A percentile compares a stretch with the other conserved stretches of the same genome.
Evolutionary conservation across 2,113 vertebrate genomes (phyloP).

Genomic region (Micronycteris hirsuta): DNA sequence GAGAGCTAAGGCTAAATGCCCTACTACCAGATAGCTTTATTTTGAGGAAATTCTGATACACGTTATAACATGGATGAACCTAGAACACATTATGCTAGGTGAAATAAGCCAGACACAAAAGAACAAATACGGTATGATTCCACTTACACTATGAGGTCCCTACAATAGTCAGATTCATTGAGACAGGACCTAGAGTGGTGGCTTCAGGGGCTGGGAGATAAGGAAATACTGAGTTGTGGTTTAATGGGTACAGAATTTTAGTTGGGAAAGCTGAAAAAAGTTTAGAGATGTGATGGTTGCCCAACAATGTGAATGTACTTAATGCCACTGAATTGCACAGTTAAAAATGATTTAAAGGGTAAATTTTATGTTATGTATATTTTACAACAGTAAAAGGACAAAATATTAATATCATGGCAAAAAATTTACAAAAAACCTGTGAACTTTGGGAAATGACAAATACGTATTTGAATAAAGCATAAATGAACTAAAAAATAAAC

Average conservation of each 20-base stretch:
- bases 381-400: background rate
- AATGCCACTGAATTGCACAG: background rate
- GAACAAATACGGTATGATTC: background rate
- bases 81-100: background rate
- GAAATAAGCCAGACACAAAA: background rate
- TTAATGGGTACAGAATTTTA: background rate
- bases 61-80: background rate
- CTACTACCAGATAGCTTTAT: background rate
- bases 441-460: background rate
- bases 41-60: conserved; percentile 6
- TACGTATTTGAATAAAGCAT: background rate
- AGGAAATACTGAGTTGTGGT: background rate
- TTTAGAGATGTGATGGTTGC: background rate
- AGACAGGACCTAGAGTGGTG: background rate
- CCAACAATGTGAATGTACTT: background rate
- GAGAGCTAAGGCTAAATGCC: background rate
- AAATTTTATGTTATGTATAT: background rate
- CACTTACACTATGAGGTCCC: background rate
- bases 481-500: background rate
- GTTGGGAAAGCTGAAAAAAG: background rate
- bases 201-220: background rate
- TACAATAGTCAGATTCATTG: background rate
- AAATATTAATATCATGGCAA: background rate
- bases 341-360: conserved; percentile 1
- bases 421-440: conserved; percentile 4